Conservation (phyloP, 2,797 vertebrate genomes). For the Micromesistius poutassou region DNA sequence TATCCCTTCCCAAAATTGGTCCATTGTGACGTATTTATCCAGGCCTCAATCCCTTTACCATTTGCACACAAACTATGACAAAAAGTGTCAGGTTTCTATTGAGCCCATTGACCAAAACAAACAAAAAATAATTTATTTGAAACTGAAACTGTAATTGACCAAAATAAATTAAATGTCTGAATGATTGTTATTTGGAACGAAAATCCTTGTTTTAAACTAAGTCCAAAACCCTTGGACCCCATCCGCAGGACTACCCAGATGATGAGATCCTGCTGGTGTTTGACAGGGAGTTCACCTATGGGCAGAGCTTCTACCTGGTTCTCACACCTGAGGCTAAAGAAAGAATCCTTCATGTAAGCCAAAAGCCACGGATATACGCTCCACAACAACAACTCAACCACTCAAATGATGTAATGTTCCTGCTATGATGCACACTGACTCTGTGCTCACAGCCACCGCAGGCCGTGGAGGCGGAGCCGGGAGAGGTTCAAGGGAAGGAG, state of each 20-base stretch:
- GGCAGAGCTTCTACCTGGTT: constrained; percentile 85
- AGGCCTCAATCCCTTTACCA: no score
- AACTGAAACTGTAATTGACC: constrained; percentile 2
- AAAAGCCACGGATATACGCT: neutral
- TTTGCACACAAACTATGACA: neutral
- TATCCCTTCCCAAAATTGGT: neutral
- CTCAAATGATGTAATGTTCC: neutral
- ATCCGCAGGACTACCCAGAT: constrained; percentile 83
- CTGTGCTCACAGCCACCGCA: constrained; percentile 64
- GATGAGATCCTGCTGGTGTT: constrained; percentile 87
- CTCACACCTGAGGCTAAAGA: constrained; percentile 84
- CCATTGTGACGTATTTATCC: neutral
- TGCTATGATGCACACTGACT: constrained; percentile 12
- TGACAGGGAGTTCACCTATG: constrained; percentile 82
- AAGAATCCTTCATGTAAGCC: constrained; percentile 77
- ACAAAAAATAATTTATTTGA: neutral
- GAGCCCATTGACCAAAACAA: neutral
- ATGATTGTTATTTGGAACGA: neutral
- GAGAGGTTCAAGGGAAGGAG: constrained; percentile 50
- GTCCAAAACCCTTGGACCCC: constrained; percentile 17
- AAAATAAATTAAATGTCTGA: neutral
- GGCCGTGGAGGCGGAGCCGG: constrained; percentile 54
- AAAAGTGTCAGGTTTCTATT: neutral
- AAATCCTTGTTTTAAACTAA: neutral
- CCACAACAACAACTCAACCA: neutral